These are phyloP conservation scores for Ochropleura plecta DNA, from an alignment of 2,888 invertebrate species.

Conservation along the genomic window DNA sequence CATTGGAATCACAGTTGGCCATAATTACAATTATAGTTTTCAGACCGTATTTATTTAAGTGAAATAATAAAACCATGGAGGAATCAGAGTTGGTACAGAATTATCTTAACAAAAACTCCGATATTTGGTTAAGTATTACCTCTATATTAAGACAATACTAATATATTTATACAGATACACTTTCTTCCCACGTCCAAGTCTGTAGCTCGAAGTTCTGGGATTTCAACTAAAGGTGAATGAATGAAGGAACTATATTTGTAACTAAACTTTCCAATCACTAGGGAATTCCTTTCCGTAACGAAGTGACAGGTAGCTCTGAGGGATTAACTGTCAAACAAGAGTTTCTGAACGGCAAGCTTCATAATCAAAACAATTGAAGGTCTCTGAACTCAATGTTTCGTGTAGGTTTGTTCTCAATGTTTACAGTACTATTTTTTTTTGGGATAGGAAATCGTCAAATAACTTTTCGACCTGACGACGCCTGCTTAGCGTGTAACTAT, in stretches of 20 bases:
- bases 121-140: background rate
- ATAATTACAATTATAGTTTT: too few species aligned
- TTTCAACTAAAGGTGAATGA: background rate
- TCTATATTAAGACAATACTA: background rate
- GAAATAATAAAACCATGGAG: too few species aligned
- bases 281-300: background rate
- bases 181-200: background rate
- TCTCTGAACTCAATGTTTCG: slow-evolving; percentile 8
- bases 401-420: slow-evolving; percentile 6
- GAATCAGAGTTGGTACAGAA: too few species aligned
- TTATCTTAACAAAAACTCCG: background rate
- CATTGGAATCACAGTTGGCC: too few species aligned
- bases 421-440: slow-evolving; percentile 4
- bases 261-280: background rate
- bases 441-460: too few species aligned
- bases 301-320: background rate
- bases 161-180: background rate
- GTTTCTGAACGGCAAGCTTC: background rate
- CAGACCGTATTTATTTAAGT: too few species aligned
- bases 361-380: slow-evolving; percentile 19
- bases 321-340: background rate
- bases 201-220: background rate
- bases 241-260: background rate
- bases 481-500: too few species aligned
- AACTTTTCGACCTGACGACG: too few species aligned